A percentile compares a stretch with the other conserved stretches of the same genome.
These are phyloP conservation scores for Lordiphosa mommai DNA, from an alignment of 1,140 invertebrate species.

Conservation along the genomic window DNA sequence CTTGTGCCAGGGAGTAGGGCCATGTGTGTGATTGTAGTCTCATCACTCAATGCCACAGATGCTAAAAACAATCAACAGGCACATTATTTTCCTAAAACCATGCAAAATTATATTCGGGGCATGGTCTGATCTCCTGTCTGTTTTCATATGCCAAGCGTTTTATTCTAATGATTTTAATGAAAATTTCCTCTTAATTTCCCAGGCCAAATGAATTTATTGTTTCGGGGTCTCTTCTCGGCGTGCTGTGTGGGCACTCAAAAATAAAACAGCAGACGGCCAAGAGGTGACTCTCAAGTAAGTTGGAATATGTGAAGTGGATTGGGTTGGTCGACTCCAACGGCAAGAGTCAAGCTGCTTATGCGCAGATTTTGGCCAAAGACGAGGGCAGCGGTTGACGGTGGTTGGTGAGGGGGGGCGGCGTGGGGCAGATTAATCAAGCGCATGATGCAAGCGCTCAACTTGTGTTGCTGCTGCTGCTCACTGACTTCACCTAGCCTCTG, in stretches of 20 bases:
- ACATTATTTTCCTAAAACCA: slow-evolving; percentile 40
- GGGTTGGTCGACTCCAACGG: slow-evolving; percentile 2
- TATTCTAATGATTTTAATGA: slow-evolving; percentile 75
- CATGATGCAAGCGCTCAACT: slow-evolving; percentile 59
- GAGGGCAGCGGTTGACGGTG: background rate
- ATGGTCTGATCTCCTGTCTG: slow-evolving; percentile 42
- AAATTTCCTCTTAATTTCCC: slow-evolving; percentile 48
- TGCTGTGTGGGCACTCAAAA: slow-evolving; percentile 72
- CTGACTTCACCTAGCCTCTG: slow-evolving; percentile 60
- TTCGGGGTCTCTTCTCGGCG: slow-evolving; percentile 32
- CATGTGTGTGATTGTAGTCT: slow-evolving; percentile 48
- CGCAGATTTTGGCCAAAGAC: slow-evolving; percentile 24
- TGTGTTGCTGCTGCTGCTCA: slow-evolving; percentile 40
- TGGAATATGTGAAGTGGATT: slow-evolving; percentile 18
- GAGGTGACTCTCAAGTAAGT: slow-evolving; percentile 29
- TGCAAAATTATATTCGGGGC: slow-evolving; percentile 52
- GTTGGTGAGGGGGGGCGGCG: background rate
- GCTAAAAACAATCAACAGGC: slow-evolving; percentile 70
- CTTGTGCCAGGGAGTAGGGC: slow-evolving; percentile 21
- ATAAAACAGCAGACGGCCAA: slow-evolving; percentile 42
- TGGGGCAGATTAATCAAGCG: slow-evolving; percentile 69
- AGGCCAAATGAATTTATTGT: slow-evolving; percentile 65
- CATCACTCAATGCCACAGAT: slow-evolving; percentile 68
- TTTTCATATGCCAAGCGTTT: slow-evolving; percentile 28
- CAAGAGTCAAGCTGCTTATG: slow-evolving; percentile 53